Base-by-base conservation (phyloP, 1,140 invertebrate species). In the silkworm (Bombyx mori) region DNA sequence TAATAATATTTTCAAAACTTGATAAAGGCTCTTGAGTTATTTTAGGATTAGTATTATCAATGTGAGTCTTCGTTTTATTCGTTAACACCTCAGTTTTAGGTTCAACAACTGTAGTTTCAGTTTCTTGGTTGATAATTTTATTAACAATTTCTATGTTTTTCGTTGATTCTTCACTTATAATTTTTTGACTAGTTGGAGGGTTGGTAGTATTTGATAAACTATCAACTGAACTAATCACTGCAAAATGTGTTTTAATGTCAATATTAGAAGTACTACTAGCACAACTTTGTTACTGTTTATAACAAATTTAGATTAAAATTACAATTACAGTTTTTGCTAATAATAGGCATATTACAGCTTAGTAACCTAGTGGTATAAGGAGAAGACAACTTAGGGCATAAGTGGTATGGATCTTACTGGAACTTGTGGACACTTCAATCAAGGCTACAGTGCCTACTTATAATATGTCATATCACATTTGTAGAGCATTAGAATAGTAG, bases 201-300 rank as follows among this genome's bases (percentile, higher is more conserved):
- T 74, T 79, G 71, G 79, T 79, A 78, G 72, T 60, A 68, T 80
- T 75, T 61, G 62, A 56, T 67, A 73, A 67, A 75, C 69, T 79
- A 79, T 82, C 75, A 83, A 76, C 71, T 69, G 81, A 79, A 82
- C 70, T 84, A 79, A 80, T 78, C 71, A 66, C 82, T 85, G 79
- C 42, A 82, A 82, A 52, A 35, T 35, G 2, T 35, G 26, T 35
- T 35, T 18, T 35, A 35, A 35, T 35, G 2, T 35, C 4, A 35
- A 35, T 35, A 35, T 35, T 35, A 35, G 26, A 35, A 35, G 4
- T 35, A 35, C 12, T 18, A 18, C 12, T 18, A 18, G 12, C 12
- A 18, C 12, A 18, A 18, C 12, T 18, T 18, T 18, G 12, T 18
- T 18, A 18, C 12, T 18, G 12, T 18, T 18, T 18, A 18, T 18